phyloP scores from a whole-genome alignment of 1,140 invertebrate genomes.

The Oscheius sp. region DNA sequence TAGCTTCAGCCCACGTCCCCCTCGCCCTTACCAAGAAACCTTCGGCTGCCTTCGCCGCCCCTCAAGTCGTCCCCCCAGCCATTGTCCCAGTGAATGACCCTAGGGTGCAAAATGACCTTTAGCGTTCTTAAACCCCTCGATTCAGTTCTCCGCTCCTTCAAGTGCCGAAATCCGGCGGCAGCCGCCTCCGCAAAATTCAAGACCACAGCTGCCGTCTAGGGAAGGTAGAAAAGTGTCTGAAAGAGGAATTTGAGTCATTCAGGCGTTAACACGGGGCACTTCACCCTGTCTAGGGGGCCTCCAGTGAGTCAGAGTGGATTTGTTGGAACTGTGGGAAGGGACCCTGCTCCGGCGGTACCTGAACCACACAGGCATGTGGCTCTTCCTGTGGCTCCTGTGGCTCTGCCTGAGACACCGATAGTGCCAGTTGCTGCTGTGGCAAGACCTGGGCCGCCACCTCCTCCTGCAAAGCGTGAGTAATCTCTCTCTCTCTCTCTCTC shows the following conservation, averaged over 20 bases:
- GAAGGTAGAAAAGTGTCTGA: not conserved
- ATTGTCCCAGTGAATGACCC: slow-evolving; percentile 35
- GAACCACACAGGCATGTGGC: too few species aligned
- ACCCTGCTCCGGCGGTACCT: not conserved
- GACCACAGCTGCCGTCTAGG: not conserved
- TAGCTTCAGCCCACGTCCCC: not conserved
- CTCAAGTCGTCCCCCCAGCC: slow-evolving; percentile 9
- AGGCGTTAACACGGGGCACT: not conserved
- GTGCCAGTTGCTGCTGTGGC: not conserved
- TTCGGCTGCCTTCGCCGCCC: slow-evolving; percentile 18
- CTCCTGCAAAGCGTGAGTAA: not conserved
- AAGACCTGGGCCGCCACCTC: not conserved
- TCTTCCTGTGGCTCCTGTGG: not conserved
- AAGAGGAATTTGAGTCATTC: not conserved
- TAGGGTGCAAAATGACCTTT: slow-evolving; percentile 7
- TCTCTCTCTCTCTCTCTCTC: too few species aligned
- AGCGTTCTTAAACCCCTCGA: not conserved
- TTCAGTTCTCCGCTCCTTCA: not conserved
- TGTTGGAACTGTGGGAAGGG: not conserved
- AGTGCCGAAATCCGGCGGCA: not conserved
- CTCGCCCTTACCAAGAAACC: slow-evolving; percentile 1
- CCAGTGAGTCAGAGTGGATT: not conserved
- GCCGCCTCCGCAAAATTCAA: not conserved
- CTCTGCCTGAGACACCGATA: not conserved
- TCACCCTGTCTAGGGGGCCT: not conserved